Conservation (phyloP, 2,797 vertebrate species). For the Pelochelys cantorii region DNA sequence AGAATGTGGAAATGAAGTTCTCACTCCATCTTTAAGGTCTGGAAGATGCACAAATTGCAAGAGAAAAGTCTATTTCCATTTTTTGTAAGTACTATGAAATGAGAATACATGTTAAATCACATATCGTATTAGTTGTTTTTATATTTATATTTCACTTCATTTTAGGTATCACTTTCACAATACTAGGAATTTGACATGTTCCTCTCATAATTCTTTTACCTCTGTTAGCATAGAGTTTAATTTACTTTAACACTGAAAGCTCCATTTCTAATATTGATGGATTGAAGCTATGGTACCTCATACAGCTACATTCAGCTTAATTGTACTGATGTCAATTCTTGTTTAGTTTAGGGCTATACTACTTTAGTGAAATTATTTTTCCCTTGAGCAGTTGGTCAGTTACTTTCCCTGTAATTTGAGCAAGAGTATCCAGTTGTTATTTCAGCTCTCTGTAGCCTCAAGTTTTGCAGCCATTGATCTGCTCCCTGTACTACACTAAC, state of each 20-base stretch:
- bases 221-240: neutral
- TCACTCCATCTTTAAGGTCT: neutral
- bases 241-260: neutral
- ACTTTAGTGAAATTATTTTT: neutral
- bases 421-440: slow-evolving; percentile 8
- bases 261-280: neutral
- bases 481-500: neutral
- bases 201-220: neutral
- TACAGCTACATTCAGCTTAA: neutral
- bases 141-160: neutral
- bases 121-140: neutral
- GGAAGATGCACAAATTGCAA: neutral
- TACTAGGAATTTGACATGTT: neutral
- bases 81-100: neutral
- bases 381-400: slow-evolving; percentile 11
- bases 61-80: neutral
- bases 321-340: neutral
- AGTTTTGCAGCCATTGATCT: neutral
- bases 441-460: neutral
- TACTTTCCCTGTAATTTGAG: neutral
- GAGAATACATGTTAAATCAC: neutral
- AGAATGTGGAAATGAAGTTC: neutral
- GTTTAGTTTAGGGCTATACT: slow-evolving; percentile 18
- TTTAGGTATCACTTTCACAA: neutral
- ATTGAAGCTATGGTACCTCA: neutral